A percentile compares a stretch with the other conserved stretches of the same genome.
Conservation (phyloP, 2,113 vertebrate species). For the Clarias macrocephalus region DNA sequence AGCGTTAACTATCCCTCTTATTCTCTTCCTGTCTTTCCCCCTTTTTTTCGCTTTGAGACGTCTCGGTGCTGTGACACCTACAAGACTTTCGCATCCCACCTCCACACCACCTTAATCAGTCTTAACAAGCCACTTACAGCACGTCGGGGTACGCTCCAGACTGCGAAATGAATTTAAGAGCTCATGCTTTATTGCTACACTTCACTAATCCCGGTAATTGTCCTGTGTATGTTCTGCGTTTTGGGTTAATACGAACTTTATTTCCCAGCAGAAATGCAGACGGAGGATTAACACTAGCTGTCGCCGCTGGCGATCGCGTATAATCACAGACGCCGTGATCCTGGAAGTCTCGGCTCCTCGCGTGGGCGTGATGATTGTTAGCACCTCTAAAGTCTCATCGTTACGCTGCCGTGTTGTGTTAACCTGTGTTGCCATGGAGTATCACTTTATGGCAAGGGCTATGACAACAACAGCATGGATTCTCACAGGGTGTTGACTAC, state of each 20-base stretch:
- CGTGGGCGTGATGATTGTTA: constrained; percentile 30
- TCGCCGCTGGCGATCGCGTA: constrained; percentile 21
- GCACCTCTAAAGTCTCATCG: constrained; percentile 30
- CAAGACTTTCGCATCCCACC: constrained; percentile 28
- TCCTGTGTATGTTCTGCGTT: constrained; percentile 14
- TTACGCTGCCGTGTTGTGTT: constrained; percentile 19
- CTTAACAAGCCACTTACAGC: constrained; percentile 45
- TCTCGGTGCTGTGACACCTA: constrained; percentile 3
- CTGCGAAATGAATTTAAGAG: constrained; percentile 40
- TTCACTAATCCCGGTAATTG: constrained; percentile 40
- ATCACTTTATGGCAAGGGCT: background rate
- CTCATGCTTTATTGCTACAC: constrained; percentile 50
- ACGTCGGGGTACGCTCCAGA: constrained; percentile 17
- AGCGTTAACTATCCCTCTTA: constrained; percentile 16
- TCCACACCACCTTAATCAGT: constrained; percentile 33
- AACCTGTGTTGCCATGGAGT: constrained; percentile 11
- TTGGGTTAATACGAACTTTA: constrained; percentile 44
- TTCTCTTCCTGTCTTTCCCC: background rate
- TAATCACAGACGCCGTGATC: constrained; percentile 8
- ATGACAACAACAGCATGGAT: background rate
- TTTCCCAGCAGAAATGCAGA: constrained; percentile 48
- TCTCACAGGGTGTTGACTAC: background rate
- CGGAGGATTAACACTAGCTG: background rate
- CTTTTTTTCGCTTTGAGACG: constrained; percentile 17
- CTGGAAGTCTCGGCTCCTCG: background rate